Evolutionary conservation across 2,797 vertebrate species (phyloP), one percentile per base, ranked within the genome.

Genomic region (Spondyliosoma cantharus): DNA sequence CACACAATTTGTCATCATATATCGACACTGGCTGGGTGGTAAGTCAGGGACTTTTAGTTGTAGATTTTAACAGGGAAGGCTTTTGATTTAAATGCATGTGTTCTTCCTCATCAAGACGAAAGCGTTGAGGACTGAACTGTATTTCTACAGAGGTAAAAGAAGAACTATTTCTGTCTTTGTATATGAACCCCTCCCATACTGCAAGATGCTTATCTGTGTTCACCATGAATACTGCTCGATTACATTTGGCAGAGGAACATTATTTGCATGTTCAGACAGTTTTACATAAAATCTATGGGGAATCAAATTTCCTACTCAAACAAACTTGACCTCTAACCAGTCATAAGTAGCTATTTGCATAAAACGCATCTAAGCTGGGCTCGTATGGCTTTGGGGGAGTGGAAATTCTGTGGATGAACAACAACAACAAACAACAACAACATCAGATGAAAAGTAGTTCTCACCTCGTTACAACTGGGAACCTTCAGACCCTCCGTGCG

Each of bases 401-500:
- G 72, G 76, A 68, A 72, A 58, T 17, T 52, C 7, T 56, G 63
- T 9, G 45, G 42, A 14, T 74, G 13, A 50, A 70, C 46, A 37
- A 54, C 53, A 66, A 32, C 46, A 64, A 62, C 22, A 37, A 64
- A 62, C 22, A 37, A 57, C 57, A 66, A 32, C 50, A 64, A 62
- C 22, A 32, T 20, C 11, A 0, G 24, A 61, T 27, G 16, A 46
- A 71, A 11, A 17, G 37, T 0, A 20, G 54, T 13, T 65, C 86
- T 93, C 65, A 94, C 94, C 91, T 89, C 49, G 81, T 91, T 94
- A 96, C 81, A 94, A 93, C 72, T 94, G 95, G 66, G 89, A 92
- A 25, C 87, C 93, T 81, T 95, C 93, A 58, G 93, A 91, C 3
- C 92, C 86, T 58, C 90, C 89, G 14, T 94, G 93, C 5, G 73